Evolutionary conservation across 2,888 invertebrate species (phyloP), one percentile per base, ranked within the genome.

Genomic region (Phortica okadai): DNA sequence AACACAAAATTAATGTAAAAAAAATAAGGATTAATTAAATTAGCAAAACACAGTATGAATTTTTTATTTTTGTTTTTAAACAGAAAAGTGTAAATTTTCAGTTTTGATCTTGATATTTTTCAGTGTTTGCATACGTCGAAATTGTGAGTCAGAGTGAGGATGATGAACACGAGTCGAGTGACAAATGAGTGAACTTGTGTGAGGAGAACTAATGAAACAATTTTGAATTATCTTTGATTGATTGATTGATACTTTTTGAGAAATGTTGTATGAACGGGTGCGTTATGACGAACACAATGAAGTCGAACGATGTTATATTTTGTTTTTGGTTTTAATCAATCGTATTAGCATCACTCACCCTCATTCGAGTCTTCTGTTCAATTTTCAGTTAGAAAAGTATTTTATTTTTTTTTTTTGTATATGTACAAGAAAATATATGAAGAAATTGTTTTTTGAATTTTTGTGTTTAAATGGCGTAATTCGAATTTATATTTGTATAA

Each of bases 281-380:
- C 70, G 7, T 73, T 62, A 77, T 81, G 79, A 74, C 75, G 33
- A 56, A 56, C 14, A 33, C 54, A 72, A 16, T 74, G 62, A 59
- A 59, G 62, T 21, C 33, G 10, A 62, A 25, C 21, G 25, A 62
- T 10, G 59, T 16, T 11, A 76, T 42, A 76, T 45, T 45, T 7
- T 66, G 16, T 69, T 16, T 70, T 75, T 21, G 42, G 11, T 75
- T 75, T 25, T 67, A n/a, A 41, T 21, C 21, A 73, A 79, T 77
- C 50, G 50, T 50, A 25, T 62, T 78, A 77, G 77, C 82, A 84
- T 84, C 90, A 91, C 91, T 91, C 91, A 91, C 91, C 91, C 88
- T 91, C 91, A 84, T 89, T 90, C 81, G 91, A 87, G 83, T 91
- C 91, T 90, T 91, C 91, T 91, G 90, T 82, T 80, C 67, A 81